Base-by-base conservation (phyloP, 2,797 vertebrate genomes). In the Lates japonicus region DNA sequence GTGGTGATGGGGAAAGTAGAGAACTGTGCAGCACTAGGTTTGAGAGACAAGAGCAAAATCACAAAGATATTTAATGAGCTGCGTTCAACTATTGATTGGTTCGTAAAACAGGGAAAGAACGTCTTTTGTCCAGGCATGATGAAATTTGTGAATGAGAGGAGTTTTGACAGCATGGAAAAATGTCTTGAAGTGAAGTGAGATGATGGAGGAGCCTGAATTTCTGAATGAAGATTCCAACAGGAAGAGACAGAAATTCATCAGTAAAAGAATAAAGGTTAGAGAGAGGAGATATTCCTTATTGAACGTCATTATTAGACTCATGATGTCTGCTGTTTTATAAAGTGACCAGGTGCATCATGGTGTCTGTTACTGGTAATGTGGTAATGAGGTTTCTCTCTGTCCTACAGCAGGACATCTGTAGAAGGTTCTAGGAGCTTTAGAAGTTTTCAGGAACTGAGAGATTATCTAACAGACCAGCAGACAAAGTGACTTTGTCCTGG, bases 401-500 rank as follows among this genome's bases (percentile, higher is more conserved):
- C 7, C 25, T 25, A 25, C 52, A 35, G 57, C 17, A 55, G 37
- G 60, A 29, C n/a, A 31, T 62, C 39, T 69, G 29, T 8, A 29
- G 11, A 42, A 12, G 1, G 13, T 44, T 37, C 25, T 22, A 48
- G 25, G 48, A 35, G 17, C 25, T n/a, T 52, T 4, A 4, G 51
- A n/a, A 25, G 51, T 52, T 25, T 52, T 25, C 39, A 57, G 25
- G 39, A 66, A 31, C 13, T 9, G 33, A 49, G 8, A 22, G 11
- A 46, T 41, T 69, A n/a, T 42, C 51, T 25, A 19, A 69, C 49
- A 49, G 64, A 61, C 41, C 44, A 64, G 8, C n/a, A 39, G 61
- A 48, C 19, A n/a, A 58, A 49, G 42, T 12, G 33, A 52, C 4
- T 33, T 4, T 9, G 13, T 35, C 7, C 19, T 1, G 1, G 33